Conservation (phyloP, 2,113 vertebrate species). For the Nycticryphes semicollaris region DNA sequence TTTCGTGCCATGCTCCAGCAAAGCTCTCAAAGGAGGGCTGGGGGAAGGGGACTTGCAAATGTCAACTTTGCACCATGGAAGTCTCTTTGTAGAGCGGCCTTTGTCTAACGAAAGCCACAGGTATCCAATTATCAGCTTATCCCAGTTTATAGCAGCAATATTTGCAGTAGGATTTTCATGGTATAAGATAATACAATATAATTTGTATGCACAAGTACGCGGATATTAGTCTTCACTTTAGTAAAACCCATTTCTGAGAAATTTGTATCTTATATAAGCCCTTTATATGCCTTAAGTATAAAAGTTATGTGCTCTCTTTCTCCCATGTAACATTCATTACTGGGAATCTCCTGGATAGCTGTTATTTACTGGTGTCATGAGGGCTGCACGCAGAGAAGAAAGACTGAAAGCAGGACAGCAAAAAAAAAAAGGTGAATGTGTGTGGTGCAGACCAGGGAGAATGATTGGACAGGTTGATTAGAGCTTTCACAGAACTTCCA, state of each 20-base stretch:
- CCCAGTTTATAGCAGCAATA: not conserved
- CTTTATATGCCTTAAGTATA: not conserved
- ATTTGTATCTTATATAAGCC: not conserved
- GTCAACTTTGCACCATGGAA: not conserved
- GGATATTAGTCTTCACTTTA: not conserved
- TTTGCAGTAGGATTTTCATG: conserved; percentile 19
- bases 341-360: not conserved
- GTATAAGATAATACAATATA: not conserved
- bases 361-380: not conserved
- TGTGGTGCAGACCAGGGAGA: not conserved
- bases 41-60: not conserved
- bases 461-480: not conserved
- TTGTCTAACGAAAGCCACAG: not conserved
- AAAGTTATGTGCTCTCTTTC: not conserved
- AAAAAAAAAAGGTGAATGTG: not conserved
- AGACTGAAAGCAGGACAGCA: not conserved
- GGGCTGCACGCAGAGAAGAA: not conserved
- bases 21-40: not conserved
- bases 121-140: not conserved
- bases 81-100: not conserved
- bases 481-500: not conserved
- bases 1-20: not conserved
- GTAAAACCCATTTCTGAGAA: not conserved
- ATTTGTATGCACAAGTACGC: not conserved
- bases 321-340: not conserved